These are phyloP conservation scores for Oligia latruncula DNA, from an alignment of 2,888 invertebrate species.

Conservation along the genomic window DNA sequence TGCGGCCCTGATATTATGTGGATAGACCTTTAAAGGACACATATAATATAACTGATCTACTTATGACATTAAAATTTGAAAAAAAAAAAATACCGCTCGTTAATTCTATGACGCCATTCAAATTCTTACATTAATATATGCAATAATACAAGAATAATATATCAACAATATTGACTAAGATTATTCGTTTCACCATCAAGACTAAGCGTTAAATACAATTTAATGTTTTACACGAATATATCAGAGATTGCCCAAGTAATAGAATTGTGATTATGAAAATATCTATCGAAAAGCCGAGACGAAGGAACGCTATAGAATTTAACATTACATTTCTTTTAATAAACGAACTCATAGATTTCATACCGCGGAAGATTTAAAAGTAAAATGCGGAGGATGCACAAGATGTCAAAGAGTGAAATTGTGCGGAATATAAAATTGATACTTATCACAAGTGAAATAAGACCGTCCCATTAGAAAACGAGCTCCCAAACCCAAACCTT, in stretches of 20 bases:
- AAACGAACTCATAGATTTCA: neutral
- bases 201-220: slow-evolving; percentile 43
- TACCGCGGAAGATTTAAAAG: slow-evolving; percentile 18
- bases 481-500: neutral
- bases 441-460: slow-evolving; percentile 11
- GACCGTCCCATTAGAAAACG: neutral
- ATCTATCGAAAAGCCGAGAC: slow-evolving; percentile 63
- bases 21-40: neutral
- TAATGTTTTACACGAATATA: slow-evolving; percentile 46
- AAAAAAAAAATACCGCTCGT: slow-evolving; percentile 29
- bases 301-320: slow-evolving; percentile 54
- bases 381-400: slow-evolving; percentile 25
- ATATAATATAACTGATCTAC: slow-evolving; percentile 21
- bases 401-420: slow-evolving; percentile 26
- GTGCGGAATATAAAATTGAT: slow-evolving; percentile 19
- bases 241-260: slow-evolving; percentile 54
- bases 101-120: slow-evolving; percentile 26
- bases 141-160: slow-evolving; percentile 56
- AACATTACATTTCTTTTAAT: slow-evolving; percentile 4
- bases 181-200: slow-evolving; percentile 38
- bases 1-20: neutral
- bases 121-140: slow-evolving; percentile 46
- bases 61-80: slow-evolving; percentile 19
- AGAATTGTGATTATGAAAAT: slow-evolving; percentile 72
- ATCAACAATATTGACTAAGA: slow-evolving; percentile 50